Evolutionary conservation across 2,888 invertebrate genomes (phyloP), one percentile per base, ranked within the genome.

Genomic region (Scaptomyza parva): DNA sequence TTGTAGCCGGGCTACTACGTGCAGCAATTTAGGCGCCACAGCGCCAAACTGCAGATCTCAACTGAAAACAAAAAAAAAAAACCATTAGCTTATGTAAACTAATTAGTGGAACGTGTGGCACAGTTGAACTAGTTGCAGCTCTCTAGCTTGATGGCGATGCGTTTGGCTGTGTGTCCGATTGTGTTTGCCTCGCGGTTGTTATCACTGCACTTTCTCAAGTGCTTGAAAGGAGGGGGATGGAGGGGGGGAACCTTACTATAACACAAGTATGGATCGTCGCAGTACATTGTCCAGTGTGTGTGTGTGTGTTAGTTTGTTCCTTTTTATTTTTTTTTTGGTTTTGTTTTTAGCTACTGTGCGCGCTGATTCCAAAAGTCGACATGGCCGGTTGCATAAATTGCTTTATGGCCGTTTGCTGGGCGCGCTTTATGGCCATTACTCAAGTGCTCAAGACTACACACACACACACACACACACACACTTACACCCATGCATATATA

Each of bases 401-500:
- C 82, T 86, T 86, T 86, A 86, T 86, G 85, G 60, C 78, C 75
- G 67, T 77, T 82, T 77, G 79, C 67, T 70, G 78, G 64, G 75
- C 70, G 84, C 76, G 68, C 85, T 87, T 87, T 87, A 87, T 87
- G 88, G 75, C 82, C 86, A 78, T 86, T 78, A 88, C 77, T 88
- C 80, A 88, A 89, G 86, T 89, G 87, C 76, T 86, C 81, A 75
- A 77, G 78, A 79, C 81, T 26, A 41, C 43, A 35, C 24, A 28
- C 24, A 47, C 52, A 47, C 28, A 20, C 28, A 57, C 22, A 28
- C 35, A 43, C 45, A 18, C 20, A 37, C 43, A 44, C 51, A 64
- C 47, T 0, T 39, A 43, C 39, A 20, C n/a, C n/a, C n/a, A n/a
- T n/a, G n/a, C 40, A 58, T 8, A 44, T 39, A 50, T 41, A 57